Evolutionary conservation across 2,888 invertebrate genomes (phyloP).

Genomic region (Hyposoter didymator): DNA sequence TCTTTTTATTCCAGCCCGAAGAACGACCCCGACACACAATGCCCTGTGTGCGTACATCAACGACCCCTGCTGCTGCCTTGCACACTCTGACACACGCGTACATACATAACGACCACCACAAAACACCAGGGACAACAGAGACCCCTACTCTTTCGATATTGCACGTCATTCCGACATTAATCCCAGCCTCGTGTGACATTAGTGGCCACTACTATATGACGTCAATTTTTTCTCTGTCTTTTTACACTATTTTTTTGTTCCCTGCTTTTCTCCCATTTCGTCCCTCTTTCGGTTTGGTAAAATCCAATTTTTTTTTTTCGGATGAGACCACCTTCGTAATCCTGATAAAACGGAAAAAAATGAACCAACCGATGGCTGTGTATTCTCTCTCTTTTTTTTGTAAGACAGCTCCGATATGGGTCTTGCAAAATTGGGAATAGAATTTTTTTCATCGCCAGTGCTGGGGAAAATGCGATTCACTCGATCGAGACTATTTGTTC

Average conservation of each 20-base stretch:
- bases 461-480: not conserved
- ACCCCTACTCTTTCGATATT: slow-evolving; percentile 60
- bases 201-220: slow-evolving; percentile 59
- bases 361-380: not conserved
- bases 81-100: slow-evolving; percentile 14
- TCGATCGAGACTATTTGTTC: not conserved
- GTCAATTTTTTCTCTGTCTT: slow-evolving; percentile 51
- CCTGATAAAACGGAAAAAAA: not conserved
- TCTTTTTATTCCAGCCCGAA: slow-evolving; percentile 61
- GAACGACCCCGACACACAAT: slow-evolving; percentile 58
- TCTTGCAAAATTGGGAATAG: not conserved
- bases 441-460: not conserved
- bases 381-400: not conserved
- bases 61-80: slow-evolving; percentile 6
- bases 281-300: not conserved
- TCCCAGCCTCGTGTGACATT: slow-evolving; percentile 65
- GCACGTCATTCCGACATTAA: slow-evolving; percentile 71
- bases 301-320: slow-evolving; percentile 4
- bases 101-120: slow-evolving; percentile 19
- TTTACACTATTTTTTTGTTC: slow-evolving; percentile 29
- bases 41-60: slow-evolving; percentile 61
- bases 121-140: slow-evolving; percentile 27
- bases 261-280: not conserved
- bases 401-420: not conserved
- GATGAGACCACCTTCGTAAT: not conserved